phyloP scores from a whole-genome alignment of 2,113 vertebrate species.

The Eupsittula cactorum region DNA sequence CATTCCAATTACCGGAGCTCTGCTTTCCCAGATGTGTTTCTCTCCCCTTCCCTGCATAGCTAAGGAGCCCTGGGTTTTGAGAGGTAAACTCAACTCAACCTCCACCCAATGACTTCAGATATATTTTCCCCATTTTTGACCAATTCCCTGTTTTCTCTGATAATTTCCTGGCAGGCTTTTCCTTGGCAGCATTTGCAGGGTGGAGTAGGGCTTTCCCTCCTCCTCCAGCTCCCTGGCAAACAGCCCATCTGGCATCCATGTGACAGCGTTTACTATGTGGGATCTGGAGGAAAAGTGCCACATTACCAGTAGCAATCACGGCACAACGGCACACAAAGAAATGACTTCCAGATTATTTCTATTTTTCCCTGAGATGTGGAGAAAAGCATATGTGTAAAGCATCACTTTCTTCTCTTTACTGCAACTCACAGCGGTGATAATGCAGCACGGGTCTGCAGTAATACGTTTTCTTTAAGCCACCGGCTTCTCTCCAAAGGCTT shows the following conservation, averaged over 20 bases:
- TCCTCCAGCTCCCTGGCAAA: conserved; percentile 10
- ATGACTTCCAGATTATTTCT: conserved; percentile 8
- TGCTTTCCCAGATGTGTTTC: fast-evolving
- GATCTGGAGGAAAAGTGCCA: conserved; percentile 34
- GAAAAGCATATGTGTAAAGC: not conserved
- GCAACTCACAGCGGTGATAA: not conserved
- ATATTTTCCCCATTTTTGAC: not conserved
- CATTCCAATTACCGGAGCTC: fast-evolving
- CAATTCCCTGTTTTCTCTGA: not conserved
- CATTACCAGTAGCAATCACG: not conserved
- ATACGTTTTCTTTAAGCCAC: not conserved
- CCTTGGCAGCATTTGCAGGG: fast-evolving
- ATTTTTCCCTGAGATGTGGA: not conserved
- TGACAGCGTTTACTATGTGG: not conserved
- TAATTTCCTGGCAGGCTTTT: not conserved
- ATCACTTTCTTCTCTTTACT: not conserved
- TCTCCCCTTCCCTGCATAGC: not conserved
- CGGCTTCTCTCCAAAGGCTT: not conserved
- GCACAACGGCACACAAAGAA: not conserved
- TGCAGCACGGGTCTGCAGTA: not conserved
- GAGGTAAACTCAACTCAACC: fast-evolving
- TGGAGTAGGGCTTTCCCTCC: not conserved
- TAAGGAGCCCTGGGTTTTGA: not conserved
- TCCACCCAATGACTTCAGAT: not conserved
- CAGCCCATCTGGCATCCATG: conserved; percentile 58